Conservation (phyloP, 1,140 invertebrate species). For the Triops longicaudatus region DNA sequence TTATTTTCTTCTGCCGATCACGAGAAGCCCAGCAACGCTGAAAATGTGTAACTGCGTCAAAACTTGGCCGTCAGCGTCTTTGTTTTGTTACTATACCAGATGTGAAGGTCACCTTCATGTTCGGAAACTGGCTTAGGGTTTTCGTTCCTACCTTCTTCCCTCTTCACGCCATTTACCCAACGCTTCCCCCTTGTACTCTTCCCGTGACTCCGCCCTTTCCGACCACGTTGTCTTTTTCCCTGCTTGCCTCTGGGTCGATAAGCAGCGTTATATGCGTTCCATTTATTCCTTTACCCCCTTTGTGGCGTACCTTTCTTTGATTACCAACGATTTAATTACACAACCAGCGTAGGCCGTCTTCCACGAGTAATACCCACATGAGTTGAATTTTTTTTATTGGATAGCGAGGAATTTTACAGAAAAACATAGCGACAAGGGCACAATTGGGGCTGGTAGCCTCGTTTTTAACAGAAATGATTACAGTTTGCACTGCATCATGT, state of each 20-base stretch:
- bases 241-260: neutral
- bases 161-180: neutral
- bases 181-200: neutral
- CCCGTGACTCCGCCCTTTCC: neutral
- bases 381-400: too few species aligned
- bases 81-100: neutral
- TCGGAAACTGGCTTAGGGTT: constrained; percentile 18
- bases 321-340: constrained; percentile 19
- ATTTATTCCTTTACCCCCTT: neutral
- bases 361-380: too few species aligned
- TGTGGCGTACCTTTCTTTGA: constrained; percentile 15
- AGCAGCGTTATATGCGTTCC: neutral
- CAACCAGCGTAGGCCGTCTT: too few species aligned
- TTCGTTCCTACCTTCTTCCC: neutral
- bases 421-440: too few species aligned
- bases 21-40: neutral
- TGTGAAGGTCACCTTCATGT: constrained; percentile 13
- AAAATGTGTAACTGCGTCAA: neutral
- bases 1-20: neutral
- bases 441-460: too few species aligned
- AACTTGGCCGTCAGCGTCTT: constrained; percentile 2
- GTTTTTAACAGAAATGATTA: too few species aligned
- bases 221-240: neutral
- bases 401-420: too few species aligned
- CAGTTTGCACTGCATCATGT: too few species aligned